Evolutionary conservation across 2,113 vertebrate genomes (phyloP).

Genomic region (Muscicapa adusta): DNA sequence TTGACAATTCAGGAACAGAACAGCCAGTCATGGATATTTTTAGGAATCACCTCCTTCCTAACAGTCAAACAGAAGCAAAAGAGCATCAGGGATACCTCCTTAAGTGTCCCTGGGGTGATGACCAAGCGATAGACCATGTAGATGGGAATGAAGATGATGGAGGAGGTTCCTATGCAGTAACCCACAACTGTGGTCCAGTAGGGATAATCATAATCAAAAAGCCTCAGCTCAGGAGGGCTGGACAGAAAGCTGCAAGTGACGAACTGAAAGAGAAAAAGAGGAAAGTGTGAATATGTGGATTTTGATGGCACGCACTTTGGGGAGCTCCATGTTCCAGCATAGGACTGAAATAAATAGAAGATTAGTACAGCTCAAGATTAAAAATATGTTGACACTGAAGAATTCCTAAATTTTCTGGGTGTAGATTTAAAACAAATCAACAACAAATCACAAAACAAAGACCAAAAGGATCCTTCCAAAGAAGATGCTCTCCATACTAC

Average conservation of each 20-base stretch:
- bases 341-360: not conserved
- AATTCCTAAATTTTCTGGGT: not conserved
- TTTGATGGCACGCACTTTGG: not conserved
- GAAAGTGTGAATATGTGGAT: not conserved
- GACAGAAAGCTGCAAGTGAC: constrained; percentile 94
- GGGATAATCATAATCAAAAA: constrained; percentile 90
- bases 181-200: constrained; percentile 89
- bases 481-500: not conserved
- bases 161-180: constrained; percentile 93
- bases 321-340: not conserved
- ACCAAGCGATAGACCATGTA: constrained; percentile 89
- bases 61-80: not conserved
- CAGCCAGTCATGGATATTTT: not conserved
- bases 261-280: constrained; percentile 75
- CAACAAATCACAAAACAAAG: not conserved
- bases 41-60: not conserved
- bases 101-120: constrained; percentile 86
- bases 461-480: not conserved
- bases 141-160: constrained; percentile 89
- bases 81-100: constrained; percentile 79
- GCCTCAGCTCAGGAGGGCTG: constrained; percentile 82
- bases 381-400: not conserved
- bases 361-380: not conserved
- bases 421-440: not conserved
- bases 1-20: not conserved